A percentile compares a stretch with the other conserved stretches of the same genome.
Conservation (phyloP, 2,888 invertebrate genomes). For the Carabus problematicus region DNA sequence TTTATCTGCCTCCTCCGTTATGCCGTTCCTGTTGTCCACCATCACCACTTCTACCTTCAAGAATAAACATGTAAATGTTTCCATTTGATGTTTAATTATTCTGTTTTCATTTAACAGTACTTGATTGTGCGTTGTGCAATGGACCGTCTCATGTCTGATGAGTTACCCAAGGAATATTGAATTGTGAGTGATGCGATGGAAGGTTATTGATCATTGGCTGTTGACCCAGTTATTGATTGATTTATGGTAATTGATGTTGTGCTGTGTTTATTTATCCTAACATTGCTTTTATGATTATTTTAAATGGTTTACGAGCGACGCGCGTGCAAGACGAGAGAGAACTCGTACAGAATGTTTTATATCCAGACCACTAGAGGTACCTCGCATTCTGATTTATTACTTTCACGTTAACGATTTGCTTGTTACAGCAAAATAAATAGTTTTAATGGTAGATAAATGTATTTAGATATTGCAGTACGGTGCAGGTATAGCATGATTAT, state of each 20-base stretch:
- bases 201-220: conserved; percentile 28
- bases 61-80: too few relatives aligned
- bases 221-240: conserved; percentile 35
- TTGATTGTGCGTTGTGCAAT: background rate
- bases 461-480: background rate
- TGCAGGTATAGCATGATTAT: background rate
- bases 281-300: conserved; percentile 13
- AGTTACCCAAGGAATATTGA: background rate
- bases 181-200: background rate
- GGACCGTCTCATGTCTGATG: background rate
- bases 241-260: conserved; percentile 37
- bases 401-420: background rate
- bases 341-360: background rate
- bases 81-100: too few relatives aligned
- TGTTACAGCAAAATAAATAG: too few relatives aligned
- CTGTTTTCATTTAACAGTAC: too few relatives aligned
- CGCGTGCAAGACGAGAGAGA: background rate
- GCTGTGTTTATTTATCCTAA: conserved; percentile 7
- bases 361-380: too few relatives aligned
- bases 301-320: background rate
- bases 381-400: conserved; percentile 5
- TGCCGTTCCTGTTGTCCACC: conserved; percentile 1
- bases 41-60: background rate
- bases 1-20: conserved; percentile 52
- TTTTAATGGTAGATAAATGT: too few relatives aligned